Evolutionary conservation across 2,888 invertebrate genomes (phyloP).

Genomic region (Phortica okadai): DNA sequence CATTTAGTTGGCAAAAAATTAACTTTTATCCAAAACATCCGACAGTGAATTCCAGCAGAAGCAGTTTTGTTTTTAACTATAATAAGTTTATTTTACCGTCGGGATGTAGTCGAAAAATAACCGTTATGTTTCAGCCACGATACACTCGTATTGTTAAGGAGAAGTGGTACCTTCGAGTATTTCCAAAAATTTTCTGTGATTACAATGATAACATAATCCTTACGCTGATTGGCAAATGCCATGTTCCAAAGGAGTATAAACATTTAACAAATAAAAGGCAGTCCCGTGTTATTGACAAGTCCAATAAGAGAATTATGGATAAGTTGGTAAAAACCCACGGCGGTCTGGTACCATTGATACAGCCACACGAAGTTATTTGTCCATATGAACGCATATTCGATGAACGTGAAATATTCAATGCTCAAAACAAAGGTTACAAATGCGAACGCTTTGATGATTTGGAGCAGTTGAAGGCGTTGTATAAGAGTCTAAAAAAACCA

Average conservation of each 20-base stretch:
- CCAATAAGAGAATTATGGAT: conserved; percentile 44
- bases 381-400: conserved; percentile 62
- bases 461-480: conserved; percentile 54
- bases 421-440: conserved; percentile 58
- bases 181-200: conserved; percentile 55
- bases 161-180: conserved; percentile 54
- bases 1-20: conserved; percentile 55
- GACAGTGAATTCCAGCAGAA: conserved; percentile 19
- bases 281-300: conserved; percentile 48
- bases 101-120: conserved; percentile 53
- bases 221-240: conserved; percentile 57
- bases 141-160: conserved; percentile 45
- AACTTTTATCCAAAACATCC: conserved; percentile 38
- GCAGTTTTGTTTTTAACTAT: conserved; percentile 56
- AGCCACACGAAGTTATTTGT: conserved; percentile 50
- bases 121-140: conserved; percentile 59
- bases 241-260: conserved; percentile 50
- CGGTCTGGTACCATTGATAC: conserved; percentile 47
- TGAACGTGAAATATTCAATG: conserved; percentile 67
- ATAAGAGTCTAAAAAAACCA: conserved; percentile 55
- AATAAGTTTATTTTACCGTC: conserved; percentile 51
- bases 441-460: conserved; percentile 68
- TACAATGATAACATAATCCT: conserved; percentile 43
- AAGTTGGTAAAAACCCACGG: conserved; percentile 45
- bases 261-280: conserved; percentile 43